Evolutionary conservation across 1,140 invertebrate genomes (phyloP), one percentile per base, ranked within the genome.

Genomic region (Parapsyche elsis): DNA sequence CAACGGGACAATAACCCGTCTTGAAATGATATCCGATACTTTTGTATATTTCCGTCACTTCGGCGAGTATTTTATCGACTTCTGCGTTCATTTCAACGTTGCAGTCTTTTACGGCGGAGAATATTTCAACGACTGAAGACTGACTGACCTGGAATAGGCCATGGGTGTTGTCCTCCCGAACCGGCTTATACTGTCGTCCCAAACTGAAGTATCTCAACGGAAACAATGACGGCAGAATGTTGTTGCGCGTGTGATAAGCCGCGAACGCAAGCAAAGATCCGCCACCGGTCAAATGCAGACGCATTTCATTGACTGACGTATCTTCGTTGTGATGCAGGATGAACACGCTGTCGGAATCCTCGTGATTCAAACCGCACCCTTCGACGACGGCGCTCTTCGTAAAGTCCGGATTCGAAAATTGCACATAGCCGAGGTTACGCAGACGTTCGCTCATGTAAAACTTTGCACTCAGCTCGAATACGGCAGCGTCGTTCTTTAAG

Each of bases 391-490:
- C 83, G 85, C 92, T 93, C 75, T 91, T 91, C 53, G 88, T 86
- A 86, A 94, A 94, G 86, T 94, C 93, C 7, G 92, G 86, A 86
- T 92, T 92, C 9, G 91, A 91, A 86, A 92, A 91, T 70, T 89
- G 89, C 0, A 85, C 86, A 83, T 89, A 92, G 23, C 88, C 88
- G 19, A 86, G 82, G 12, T 90, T 84, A 84, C 87, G 84, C 0
- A 93, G 85, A 71, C 87, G 83, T 5, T 89, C 83, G 73, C 86
- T 87, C 16, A 91, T 88, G 82, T 88, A 90, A 83, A 92, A 88
- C 59, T 91, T 86, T 45, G 90, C 84, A n/a, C 87, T 89, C 5
- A 92, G 85, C 88, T 94, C 93, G 86, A 93, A 93, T 12, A 91
- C 61, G 21, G 92, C 92, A 9, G 91, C 91, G 81, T 92, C 88